Base-by-base conservation (phyloP, 2,113 vertebrate genomes). In the Maccullochella peelii region DNA sequence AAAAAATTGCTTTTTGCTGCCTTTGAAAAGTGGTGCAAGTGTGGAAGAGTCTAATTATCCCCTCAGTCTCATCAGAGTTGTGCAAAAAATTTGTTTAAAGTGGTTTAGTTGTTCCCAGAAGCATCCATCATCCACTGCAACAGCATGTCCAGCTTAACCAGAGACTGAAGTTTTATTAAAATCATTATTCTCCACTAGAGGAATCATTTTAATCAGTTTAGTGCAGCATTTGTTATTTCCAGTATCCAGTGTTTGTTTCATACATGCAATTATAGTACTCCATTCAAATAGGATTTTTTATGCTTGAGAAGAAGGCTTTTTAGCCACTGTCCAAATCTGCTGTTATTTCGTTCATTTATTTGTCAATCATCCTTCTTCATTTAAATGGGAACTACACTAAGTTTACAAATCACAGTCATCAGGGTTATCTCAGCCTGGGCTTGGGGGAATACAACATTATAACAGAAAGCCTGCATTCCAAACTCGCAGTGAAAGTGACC, bases 41-140 rank as follows among this genome's bases (percentile, higher is more conserved):
- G 85, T 82, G 67, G 38, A 66, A 73, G 50, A 61, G 74, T 79
- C n/a, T 89, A 86, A 86, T 84, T 82, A 86, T 78, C 66, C 84
- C 88, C 69, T 21, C 61, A 77, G 80, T 73, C 57, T 83, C 73
- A 78, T 83, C 80, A 52, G 72, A 82, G 59, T 38, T 54, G 15
- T 52, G 58, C 50, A 79, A 11, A 61, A 59, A 25, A 54, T 0
- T 6, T 30, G 68, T 83, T 75, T 27, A 4, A 18, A 50, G 65
- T 63, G n/a, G 58, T 68, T 52, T 33, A 16, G 23, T 33, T 71
- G 33, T 76, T 78, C 67, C 63, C 11, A 10, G 20, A 76, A 59
- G 59, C 33, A 68, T 63, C 25, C 66, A 49, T 58, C 55, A 77
- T 47, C 52, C 52, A 77, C 58, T 11, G 2, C 25, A 61, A 55